Evolutionary conservation across 2,797 vertebrate species (phyloP), one percentile per base, ranked within the genome.

Genomic region (Chrysolophus pictus): DNA sequence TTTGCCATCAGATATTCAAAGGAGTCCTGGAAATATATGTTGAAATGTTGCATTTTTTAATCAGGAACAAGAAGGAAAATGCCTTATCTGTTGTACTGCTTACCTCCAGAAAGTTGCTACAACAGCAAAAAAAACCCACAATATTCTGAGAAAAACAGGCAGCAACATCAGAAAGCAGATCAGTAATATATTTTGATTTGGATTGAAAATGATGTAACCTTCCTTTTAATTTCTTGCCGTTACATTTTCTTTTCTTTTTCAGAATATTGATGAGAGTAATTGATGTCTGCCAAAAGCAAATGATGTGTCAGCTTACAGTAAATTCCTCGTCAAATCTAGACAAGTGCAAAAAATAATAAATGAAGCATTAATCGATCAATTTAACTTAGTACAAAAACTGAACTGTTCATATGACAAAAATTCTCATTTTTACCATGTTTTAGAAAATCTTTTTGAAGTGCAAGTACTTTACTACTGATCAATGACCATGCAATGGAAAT

Each of bases 161-260:
- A 94, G 83, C 53, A 35, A 58, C 71, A 9, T 68, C 62, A 62
- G 92, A 93, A 94, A 95, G 35, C 14, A 85, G 87, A 92, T 90
- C 58, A 91, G 63, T 74, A 92, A 29, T 51, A 14, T 64, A 73
- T 95, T 95, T 96, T 96, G 51, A 88, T 93, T 68, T 63, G 42
- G 78, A 73, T 10, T 77, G 31, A 85, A 74, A 95, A 91, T 72
- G 5, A 84, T 44, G 15, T 55, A 73, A 63, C 89, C 60, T 93
- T 92, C 9, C 12, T 72, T 58, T 91, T 82, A 73, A 65, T 67
- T 23, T 91, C 44, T 69, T 94, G 70, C 31, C 73, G 49, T 88
- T 95, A 88, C 65, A 1, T 51, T 64, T 84, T 77, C 44, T 75
- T 95, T 94, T 86, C 31, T 91, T 41, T 76, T 88, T 85, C n/a